Conservation (phyloP, 2,888 invertebrate genomes). For the Meloe dianella region DNA sequence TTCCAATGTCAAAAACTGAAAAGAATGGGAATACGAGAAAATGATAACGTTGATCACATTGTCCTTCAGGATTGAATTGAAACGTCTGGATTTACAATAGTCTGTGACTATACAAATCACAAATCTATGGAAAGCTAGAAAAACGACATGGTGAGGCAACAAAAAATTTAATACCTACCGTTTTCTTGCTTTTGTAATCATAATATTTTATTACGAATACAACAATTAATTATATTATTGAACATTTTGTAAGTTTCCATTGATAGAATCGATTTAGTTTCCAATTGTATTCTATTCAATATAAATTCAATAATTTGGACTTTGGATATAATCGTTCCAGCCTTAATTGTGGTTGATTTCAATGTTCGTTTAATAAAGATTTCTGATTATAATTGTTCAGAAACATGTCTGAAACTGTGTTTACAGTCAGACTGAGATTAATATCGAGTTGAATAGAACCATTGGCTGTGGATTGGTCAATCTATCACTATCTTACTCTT, state of each 20-base stretch:
- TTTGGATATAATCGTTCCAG: conserved; percentile 39
- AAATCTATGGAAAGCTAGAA: not conserved
- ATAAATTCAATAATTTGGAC: conserved; percentile 41
- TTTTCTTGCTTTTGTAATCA: not conserved
- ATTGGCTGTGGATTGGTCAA: not conserved
- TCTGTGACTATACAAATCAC: not conserved
- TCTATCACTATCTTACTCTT: too few species aligned
- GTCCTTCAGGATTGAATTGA: not conserved
- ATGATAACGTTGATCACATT: not conserved
- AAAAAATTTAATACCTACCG: too few species aligned
- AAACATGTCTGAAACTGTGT: not conserved
- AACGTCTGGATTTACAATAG: not conserved
- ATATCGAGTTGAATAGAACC: not conserved
- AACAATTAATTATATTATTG: conserved; percentile 5
- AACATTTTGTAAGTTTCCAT: not conserved
- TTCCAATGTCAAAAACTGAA: not conserved
- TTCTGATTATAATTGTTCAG: not conserved
- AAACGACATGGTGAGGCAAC: too few species aligned
- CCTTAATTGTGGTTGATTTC: conserved; percentile 43
- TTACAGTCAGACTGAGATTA: not conserved
- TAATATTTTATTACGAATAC: not conserved
- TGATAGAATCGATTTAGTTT: not conserved
- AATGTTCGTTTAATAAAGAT: not conserved
- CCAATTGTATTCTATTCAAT: not conserved
- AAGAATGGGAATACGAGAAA: not conserved